A percentile compares a stretch with the other conserved stretches of the same genome.
Conservation (phyloP, 2,113 vertebrate species). For the Aix galericulata region DNA sequence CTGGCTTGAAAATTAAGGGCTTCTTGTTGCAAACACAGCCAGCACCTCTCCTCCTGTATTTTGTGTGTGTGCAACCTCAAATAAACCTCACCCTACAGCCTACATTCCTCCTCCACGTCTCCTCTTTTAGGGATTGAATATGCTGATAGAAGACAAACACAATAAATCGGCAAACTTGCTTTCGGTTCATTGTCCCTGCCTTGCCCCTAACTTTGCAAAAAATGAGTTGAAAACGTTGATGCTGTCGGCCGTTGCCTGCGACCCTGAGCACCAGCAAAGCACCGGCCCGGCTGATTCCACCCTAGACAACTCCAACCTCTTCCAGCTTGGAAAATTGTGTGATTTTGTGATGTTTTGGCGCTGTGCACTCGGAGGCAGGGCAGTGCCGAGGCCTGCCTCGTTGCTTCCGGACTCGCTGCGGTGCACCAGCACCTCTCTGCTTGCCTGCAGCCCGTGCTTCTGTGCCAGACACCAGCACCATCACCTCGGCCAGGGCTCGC, state of each 20-base stretch:
- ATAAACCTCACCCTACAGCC: background rate
- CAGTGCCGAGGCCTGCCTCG: accelerated
- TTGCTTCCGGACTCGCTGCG: accelerated
- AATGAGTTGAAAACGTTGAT: accelerated
- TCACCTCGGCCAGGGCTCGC: too few species aligned
- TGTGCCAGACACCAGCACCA: background rate
- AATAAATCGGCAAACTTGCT: too few species aligned
- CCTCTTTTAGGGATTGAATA: accelerated
- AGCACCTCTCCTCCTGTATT: background rate
- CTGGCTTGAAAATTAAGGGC: background rate
- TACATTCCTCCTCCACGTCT: accelerated
- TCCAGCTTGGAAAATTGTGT: too few species aligned
- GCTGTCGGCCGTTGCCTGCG: too few species aligned
- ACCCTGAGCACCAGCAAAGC: accelerated
- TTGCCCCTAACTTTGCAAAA: too few species aligned
- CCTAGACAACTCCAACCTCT: too few species aligned
- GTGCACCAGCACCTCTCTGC: accelerated
- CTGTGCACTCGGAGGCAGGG: background rate
- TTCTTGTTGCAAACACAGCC: background rate
- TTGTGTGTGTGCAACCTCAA: background rate
- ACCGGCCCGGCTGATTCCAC: accelerated
- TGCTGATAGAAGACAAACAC: background rate
- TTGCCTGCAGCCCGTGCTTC: accelerated
- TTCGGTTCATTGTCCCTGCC: background rate
- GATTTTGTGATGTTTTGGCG: too few species aligned